These are phyloP conservation scores for Corydoras sp. DNA, from an alignment of 2,113 vertebrate species.

Conservation along the genomic window DNA sequence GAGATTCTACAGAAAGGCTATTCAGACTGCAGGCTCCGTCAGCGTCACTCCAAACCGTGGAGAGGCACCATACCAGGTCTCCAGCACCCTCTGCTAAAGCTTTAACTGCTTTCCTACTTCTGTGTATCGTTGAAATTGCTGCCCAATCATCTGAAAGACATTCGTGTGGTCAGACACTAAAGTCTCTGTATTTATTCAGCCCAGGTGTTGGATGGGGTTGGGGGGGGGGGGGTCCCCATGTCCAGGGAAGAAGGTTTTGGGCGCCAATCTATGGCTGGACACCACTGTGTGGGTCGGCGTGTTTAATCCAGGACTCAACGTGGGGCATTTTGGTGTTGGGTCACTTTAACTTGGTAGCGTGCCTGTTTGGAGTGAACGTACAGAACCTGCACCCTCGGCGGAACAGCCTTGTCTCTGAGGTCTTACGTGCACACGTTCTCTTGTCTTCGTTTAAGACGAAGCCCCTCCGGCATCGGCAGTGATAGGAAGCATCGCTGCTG, in stretches of 20 bases:
- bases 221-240: no score
- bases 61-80: background rate
- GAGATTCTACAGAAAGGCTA: constrained; percentile 9
- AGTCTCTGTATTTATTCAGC: no score
- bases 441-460: constrained; percentile 61
- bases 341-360: background rate
- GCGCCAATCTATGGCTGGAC: no score
- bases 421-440: constrained; percentile 71
- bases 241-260: no score
- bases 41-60: constrained; percentile 7
- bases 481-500: constrained; percentile 44
- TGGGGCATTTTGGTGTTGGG: no score
- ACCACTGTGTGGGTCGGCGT: no score
- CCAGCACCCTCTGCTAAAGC: background rate
- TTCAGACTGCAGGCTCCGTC: constrained; percentile 7
- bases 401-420: constrained; percentile 22
- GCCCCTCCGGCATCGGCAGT: constrained; percentile 58
- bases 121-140: no score
- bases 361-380: constrained; percentile 19
- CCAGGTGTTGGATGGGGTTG: no score
- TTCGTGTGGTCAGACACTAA: no score
- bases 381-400: background rate
- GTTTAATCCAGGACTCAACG: no score
- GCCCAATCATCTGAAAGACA: no score
- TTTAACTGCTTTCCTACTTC: no score